A percentile compares a stretch with the other conserved stretches of the same genome.
Evolutionary conservation across 1,140 invertebrate genomes (phyloP).

Genomic region (Ceratina japonica): DNA sequence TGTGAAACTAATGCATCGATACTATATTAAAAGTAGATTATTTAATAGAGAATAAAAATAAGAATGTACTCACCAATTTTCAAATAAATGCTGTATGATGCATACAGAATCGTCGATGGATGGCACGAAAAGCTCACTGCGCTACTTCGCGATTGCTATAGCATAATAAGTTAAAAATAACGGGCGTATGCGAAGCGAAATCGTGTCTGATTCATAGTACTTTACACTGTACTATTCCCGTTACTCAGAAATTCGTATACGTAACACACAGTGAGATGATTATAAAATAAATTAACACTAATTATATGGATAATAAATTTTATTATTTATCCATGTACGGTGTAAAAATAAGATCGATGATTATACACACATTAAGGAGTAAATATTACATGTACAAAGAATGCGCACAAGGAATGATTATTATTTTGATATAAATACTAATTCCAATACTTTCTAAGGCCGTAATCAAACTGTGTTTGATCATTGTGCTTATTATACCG

Average conservation of each 20-base stretch:
- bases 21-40: not conserved
- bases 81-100: conserved; percentile 5
- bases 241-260: not conserved
- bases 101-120: conserved; percentile 5
- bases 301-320: conserved; percentile 58
- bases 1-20: not conserved
- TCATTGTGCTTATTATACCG: conserved; percentile 27
- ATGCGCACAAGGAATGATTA: conserved; percentile 48
- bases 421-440: conserved; percentile 49
- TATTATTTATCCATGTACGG: conserved; percentile 59
- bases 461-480: conserved; percentile 52
- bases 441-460: conserved; percentile 59
- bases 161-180: conserved; percentile 60
- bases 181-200: conserved; percentile 27
- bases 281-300: not conserved
- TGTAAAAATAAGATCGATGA: conserved; percentile 64
- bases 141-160: conserved; percentile 44
- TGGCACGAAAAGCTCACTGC: conserved; percentile 23
- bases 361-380: conserved; percentile 59
- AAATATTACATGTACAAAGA: conserved; percentile 58
- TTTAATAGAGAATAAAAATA: not conserved
- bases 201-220: not conserved
- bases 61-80: conserved; percentile 36
- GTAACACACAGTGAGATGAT: not conserved
- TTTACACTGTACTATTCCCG: not conserved